Conservation (phyloP, 2,113 vertebrate species). For the Irena cyanogastra region DNA sequence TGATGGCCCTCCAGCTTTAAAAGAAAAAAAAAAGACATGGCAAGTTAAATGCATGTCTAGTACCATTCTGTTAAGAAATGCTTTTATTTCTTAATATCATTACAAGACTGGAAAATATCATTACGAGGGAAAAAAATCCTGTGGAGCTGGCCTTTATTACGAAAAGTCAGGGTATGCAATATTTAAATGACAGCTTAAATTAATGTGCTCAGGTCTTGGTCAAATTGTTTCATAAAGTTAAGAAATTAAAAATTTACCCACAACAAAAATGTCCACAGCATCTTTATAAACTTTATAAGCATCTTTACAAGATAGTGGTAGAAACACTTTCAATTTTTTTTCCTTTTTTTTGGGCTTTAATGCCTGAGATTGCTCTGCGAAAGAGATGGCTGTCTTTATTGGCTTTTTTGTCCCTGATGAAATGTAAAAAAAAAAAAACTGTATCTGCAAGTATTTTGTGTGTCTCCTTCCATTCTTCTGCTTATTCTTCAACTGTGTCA, state of each 20-base stretch:
- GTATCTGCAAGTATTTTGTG: background rate
- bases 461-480: background rate
- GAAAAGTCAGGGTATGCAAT: background rate
- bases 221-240: constrained; percentile 36
- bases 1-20: background rate
- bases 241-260: constrained; percentile 36
- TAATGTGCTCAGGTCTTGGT: constrained; percentile 21
- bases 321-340: constrained; percentile 21
- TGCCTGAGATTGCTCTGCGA: background rate
- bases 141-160: background rate
- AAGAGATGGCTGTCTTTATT: background rate
- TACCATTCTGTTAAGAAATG: background rate
- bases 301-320: constrained; percentile 1
- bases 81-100: background rate
- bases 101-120: background rate
- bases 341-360: background rate
- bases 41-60: background rate
- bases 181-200: constrained; percentile 30
- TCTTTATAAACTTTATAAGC: constrained; percentile 8
- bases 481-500: constrained; percentile 32
- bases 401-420: background rate
- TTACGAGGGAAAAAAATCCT: background rate
- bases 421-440: background rate
- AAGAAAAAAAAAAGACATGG: background rate
- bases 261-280: background rate